Conservation (phyloP, 2,888 invertebrate species). For the Chrysolina haemoptera region DNA sequence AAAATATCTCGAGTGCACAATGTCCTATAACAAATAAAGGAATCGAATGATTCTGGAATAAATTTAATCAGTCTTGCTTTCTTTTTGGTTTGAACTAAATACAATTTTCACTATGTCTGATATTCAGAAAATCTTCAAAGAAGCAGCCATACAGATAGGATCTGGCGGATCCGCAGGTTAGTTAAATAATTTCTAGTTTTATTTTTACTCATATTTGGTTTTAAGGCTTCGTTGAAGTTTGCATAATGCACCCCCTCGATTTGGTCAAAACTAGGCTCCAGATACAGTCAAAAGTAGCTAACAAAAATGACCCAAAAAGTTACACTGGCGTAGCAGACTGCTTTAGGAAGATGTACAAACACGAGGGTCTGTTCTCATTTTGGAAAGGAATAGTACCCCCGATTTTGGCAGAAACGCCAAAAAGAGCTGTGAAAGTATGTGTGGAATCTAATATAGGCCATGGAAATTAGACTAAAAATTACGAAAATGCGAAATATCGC, state of each 20-base stretch:
- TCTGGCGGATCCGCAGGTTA: slow-evolving; percentile 91
- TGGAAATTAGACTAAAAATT: not conserved
- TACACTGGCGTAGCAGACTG: slow-evolving; percentile 90
- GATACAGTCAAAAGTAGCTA: slow-evolving; percentile 74
- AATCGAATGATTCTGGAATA: not conserved
- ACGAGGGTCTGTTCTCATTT: slow-evolving; percentile 88
- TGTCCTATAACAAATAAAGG: not conserved
- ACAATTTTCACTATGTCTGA: slow-evolving; percentile 50
- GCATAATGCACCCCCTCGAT: slow-evolving; percentile 96
- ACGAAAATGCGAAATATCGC: not conserved
- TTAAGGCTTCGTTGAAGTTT: slow-evolving; percentile 90
- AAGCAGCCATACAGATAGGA: slow-evolving; percentile 86
- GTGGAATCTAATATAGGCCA: not conserved
- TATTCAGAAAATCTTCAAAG: slow-evolving; percentile 68
- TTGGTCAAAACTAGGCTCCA: slow-evolving; percentile 93
- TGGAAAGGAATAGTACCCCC: slow-evolving; percentile 97
- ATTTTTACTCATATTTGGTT: slow-evolving; percentile 29
- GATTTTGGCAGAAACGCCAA: slow-evolving; percentile 94
- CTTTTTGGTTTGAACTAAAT: not conserved
- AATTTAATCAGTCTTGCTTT: not conserved
- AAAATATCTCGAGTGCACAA: slow-evolving; percentile 4
- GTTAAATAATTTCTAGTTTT: slow-evolving; percentile 35
- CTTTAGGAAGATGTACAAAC: slow-evolving; percentile 88
- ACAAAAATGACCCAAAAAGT: slow-evolving; percentile 70
- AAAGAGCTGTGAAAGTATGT: slow-evolving; percentile 87